Conservation (phyloP, 2,113 vertebrate species). For the Indicator maculatus region DNA sequence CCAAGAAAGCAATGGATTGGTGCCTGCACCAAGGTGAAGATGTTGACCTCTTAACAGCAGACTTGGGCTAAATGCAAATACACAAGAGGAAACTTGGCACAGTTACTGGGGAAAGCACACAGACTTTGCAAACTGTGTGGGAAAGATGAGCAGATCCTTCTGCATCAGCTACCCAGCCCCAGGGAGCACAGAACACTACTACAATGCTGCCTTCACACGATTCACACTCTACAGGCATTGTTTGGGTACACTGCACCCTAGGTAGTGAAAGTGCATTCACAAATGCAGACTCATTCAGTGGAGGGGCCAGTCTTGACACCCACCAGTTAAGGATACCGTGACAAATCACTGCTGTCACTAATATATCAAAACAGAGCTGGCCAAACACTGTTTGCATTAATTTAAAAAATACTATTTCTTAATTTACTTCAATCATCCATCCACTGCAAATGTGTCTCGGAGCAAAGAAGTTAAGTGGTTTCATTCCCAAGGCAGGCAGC, state of each 20-base stretch:
- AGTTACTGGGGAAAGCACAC: background rate
- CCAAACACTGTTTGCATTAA: background rate
- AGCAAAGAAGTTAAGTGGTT: accelerated
- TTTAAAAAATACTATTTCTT: background rate
- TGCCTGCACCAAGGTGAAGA: background rate
- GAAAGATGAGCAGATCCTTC: background rate
- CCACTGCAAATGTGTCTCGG: background rate
- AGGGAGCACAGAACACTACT: background rate
- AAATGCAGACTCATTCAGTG: background rate
- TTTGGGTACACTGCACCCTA: background rate
- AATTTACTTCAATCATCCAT: background rate
- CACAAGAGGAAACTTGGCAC: background rate
- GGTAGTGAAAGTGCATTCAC: background rate
- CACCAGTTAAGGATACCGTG: background rate
- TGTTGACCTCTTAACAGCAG: background rate
- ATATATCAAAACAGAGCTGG: background rate
- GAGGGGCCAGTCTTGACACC: background rate
- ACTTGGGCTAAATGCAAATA: background rate
- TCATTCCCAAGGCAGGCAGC: background rate
- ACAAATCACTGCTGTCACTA: background rate
- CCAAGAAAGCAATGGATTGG: background rate
- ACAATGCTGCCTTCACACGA: accelerated
- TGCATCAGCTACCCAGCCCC: background rate
- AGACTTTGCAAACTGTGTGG: background rate
- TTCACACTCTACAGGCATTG: background rate